Evolutionary conservation across 2,113 vertebrate species (phyloP).

Genomic region (Nerophis lumbriciformis): DNA sequence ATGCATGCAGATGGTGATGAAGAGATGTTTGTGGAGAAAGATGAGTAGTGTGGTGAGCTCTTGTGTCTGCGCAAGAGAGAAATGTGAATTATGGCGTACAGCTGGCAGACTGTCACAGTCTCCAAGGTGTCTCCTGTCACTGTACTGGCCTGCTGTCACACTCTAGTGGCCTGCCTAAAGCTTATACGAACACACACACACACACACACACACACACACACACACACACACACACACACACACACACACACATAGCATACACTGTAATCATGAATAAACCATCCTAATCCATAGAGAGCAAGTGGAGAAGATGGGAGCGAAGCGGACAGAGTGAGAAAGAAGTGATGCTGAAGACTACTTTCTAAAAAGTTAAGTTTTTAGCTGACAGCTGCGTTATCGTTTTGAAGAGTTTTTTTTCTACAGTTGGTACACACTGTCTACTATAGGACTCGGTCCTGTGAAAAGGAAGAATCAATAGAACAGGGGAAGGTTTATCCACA

Average conservation of each 20-base stretch:
- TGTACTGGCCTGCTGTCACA: slow-evolving; percentile 71
- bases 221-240: slow-evolving; percentile 29
- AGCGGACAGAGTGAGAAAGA: slow-evolving; percentile 42
- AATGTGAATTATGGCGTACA: slow-evolving; percentile 70
- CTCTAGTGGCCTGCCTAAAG: slow-evolving; percentile 69
- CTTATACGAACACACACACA: slow-evolving; percentile 28
- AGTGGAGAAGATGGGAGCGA: slow-evolving; percentile 48
- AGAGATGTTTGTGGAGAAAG: slow-evolving; percentile 60
- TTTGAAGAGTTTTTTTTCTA: slow-evolving; percentile 45
- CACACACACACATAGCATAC: slow-evolving; percentile 43
- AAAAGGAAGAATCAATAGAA: not conserved
- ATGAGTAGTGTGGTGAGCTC: slow-evolving; percentile 55
- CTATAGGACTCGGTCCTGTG: slow-evolving; percentile 7
- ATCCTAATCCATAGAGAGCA: slow-evolving; percentile 68
- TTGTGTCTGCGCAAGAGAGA: slow-evolving; percentile 48
- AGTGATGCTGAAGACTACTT: slow-evolving; percentile 50
- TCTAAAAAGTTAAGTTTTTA: slow-evolving; percentile 52
- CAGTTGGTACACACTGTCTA: slow-evolving; percentile 30
- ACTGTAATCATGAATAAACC: slow-evolving; percentile 70
- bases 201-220: slow-evolving; percentile 29
- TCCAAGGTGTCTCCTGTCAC: slow-evolving; percentile 75
- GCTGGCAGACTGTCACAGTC: slow-evolving; percentile 72
- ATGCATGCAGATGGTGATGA: slow-evolving; percentile 55
- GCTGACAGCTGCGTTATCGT: slow-evolving; percentile 49
- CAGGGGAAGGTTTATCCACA: not conserved